These are phyloP conservation scores for Lithophane semibrunnea DNA, from an alignment of 2,888 invertebrate genomes.

Conservation along the genomic window DNA sequence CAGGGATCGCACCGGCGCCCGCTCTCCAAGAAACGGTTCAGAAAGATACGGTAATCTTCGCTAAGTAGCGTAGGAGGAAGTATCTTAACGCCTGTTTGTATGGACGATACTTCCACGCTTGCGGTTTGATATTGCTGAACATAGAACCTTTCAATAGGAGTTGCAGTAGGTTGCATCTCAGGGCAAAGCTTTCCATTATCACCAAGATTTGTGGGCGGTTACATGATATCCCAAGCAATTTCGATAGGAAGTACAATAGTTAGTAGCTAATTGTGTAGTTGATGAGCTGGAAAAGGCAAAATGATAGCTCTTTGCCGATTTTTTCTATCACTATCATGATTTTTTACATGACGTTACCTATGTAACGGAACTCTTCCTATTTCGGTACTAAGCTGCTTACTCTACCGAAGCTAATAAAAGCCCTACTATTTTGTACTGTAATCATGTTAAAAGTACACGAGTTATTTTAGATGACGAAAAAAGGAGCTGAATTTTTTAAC, in stretches of 20 bases:
- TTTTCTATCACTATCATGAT: no score
- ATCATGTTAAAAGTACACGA: constrained; percentile 12
- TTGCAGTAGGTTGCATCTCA: not conserved
- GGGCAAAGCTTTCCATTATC: not conserved
- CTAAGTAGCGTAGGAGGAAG: constrained; percentile 54
- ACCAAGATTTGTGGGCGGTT: not conserved
- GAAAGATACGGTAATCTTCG: constrained; percentile 94
- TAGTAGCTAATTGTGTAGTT: not conserved
- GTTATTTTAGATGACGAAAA: constrained; percentile 1
- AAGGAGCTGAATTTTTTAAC: not conserved
- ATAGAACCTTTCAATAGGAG: not conserved
- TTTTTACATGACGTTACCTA: not conserved
- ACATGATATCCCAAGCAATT: not conserved
- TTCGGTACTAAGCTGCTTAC: not conserved
- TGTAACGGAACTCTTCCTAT: not conserved
- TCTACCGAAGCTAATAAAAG: not conserved
- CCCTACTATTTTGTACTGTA: not conserved
- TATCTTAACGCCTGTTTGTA: constrained; percentile 38
- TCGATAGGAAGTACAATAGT: not conserved
- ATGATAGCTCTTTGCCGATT: not conserved
- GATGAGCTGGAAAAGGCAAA: not conserved
- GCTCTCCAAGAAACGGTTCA: constrained; percentile 94
- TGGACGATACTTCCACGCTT: constrained; percentile 55
- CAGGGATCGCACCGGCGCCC: constrained; percentile 96
- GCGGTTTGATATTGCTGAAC: constrained; percentile 42